phyloP scores from a whole-genome alignment of 2,797 vertebrate species.

The Cichlasoma orientale region DNA sequence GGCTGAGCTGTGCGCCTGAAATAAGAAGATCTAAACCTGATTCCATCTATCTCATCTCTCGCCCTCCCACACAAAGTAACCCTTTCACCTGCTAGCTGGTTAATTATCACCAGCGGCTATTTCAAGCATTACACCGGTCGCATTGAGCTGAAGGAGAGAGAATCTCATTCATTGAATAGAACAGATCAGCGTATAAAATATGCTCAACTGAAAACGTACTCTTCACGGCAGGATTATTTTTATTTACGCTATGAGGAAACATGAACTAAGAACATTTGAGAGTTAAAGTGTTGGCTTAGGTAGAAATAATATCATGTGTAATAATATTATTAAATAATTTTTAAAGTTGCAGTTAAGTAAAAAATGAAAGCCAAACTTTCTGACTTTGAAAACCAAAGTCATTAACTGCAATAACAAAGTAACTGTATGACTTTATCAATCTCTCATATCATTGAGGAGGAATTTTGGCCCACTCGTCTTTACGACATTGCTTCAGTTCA shows the following conservation, averaged over 20 bases:
- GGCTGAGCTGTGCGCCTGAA: constrained; percentile 39
- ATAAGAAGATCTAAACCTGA: constrained; percentile 57
- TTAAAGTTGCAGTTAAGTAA: neutral
- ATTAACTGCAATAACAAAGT: no score
- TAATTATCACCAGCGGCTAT: constrained; percentile 67
- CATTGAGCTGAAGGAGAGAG: constrained; percentile 29
- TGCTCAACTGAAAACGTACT: neutral
- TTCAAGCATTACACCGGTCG: constrained; percentile 36
- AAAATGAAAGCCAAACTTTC: neutral
- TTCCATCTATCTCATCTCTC: constrained; percentile 55
- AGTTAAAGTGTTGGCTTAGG: neutral
- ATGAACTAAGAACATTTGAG: neutral
- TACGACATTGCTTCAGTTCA: no score
- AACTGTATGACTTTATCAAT: no score
- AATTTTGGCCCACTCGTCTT: no score
- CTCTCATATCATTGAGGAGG: no score
- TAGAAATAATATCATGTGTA: neutral
- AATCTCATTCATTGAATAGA: constrained; percentile 12
- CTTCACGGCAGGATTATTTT: neutral
- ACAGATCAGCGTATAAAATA: neutral
- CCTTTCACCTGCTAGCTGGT: constrained; percentile 66
- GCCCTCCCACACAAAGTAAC: constrained; percentile 57
- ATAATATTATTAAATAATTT: neutral
- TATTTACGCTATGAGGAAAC: neutral
- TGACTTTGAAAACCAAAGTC: neutral